Conservation (phyloP, 2,113 vertebrate species). For the Herpetotheres cachinnans region DNA sequence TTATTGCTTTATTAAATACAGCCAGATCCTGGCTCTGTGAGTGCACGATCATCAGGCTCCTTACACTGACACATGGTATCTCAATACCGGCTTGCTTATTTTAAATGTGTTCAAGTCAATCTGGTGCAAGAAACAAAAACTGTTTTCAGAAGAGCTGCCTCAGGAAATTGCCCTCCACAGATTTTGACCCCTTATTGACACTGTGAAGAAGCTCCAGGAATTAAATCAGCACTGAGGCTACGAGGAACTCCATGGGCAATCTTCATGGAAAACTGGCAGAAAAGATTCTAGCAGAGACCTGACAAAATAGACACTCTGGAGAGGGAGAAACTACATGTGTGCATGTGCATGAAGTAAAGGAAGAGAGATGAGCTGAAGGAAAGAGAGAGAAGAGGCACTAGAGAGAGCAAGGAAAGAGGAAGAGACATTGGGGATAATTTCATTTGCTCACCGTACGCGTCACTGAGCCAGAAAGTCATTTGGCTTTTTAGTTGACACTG, state of each 20-base stretch:
- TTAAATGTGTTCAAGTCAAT: conserved; percentile 24
- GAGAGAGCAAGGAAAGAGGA: neutral
- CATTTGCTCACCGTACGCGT: neutral
- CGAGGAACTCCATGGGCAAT: rapidly evolving
- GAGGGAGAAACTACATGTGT: neutral
- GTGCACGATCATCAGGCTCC: neutral
- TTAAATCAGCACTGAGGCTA: neutral
- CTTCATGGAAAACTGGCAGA: neutral
- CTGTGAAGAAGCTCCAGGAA: neutral
- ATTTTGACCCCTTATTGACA: neutral
- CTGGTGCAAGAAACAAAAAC: conserved; percentile 32
- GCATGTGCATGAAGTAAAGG: neutral
- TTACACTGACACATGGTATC: neutral
- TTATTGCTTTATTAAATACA: conserved; percentile 58
- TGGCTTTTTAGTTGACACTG: neutral
- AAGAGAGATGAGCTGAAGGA: neutral
- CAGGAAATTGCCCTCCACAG: neutral
- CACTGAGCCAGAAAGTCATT: neutral
- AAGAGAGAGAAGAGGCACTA: neutral
- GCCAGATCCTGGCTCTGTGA: conserved; percentile 4
- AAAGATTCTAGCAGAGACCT: neutral
- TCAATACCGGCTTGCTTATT: conserved; percentile 10
- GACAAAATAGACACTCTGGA: neutral
- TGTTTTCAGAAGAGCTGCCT: neutral
- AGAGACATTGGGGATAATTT: neutral